Evolutionary conservation across 2,797 vertebrate genomes (phyloP).

Genomic region (Phrynocephalus vlangalii): DNA sequence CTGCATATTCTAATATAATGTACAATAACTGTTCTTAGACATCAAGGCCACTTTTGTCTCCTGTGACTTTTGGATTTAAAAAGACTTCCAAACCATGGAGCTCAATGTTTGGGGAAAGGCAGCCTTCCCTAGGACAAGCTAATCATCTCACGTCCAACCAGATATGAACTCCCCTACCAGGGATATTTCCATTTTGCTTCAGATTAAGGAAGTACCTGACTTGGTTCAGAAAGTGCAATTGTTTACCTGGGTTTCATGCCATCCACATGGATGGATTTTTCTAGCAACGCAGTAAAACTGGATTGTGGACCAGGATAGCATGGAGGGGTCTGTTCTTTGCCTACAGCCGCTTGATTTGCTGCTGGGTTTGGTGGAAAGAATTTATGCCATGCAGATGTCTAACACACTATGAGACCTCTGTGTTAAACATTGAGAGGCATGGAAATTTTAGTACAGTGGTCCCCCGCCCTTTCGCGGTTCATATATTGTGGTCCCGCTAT

Average conservation of each 20-base stretch:
- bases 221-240: background rate
- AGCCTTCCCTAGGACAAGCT: background rate
- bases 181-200: background rate
- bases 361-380: conserved; percentile 55
- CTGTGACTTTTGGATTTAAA: background rate
- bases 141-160: background rate
- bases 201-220: background rate
- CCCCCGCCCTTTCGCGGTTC: no score
- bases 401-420: conserved; percentile 46
- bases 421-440: conserved; percentile 65
- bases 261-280: background rate
- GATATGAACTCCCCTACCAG: background rate
- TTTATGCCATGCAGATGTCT: conserved; percentile 46
- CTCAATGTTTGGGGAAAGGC: background rate
- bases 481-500: no score
- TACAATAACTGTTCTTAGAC: background rate
- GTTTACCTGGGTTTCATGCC: background rate
- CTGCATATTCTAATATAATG: background rate
- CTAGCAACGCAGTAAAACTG: background rate
- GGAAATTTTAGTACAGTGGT: conserved; percentile 50
- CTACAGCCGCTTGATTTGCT: conserved; percentile 54
- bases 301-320: background rate
- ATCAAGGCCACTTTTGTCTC: background rate
- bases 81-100: background rate
- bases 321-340: conserved; percentile 55